Percentiles rank a stretch among this genome's conserved stretches.
These are phyloP conservation scores for Taxidea taxus DNA, from an alignment of 2,113 vertebrate species.

Conservation along the genomic window DNA sequence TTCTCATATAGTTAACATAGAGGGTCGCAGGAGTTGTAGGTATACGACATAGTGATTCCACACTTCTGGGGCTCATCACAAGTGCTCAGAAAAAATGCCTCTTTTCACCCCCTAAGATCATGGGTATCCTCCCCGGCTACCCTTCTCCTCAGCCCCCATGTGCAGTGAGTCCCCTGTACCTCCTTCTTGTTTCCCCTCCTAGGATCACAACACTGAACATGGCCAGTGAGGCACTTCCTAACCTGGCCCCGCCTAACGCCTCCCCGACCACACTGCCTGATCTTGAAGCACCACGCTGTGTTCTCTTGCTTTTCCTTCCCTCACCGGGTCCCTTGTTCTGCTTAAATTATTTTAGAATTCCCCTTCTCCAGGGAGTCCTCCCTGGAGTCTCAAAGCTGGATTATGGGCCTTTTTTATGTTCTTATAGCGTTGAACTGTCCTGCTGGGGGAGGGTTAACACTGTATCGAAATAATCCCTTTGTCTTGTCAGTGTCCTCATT, in stretches of 20 bases:
- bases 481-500: not conserved
- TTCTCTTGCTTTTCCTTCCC: not conserved
- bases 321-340: not conserved
- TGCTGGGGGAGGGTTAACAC: not conserved
- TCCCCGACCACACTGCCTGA: not conserved
- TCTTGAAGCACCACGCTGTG: not conserved
- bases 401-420: no score
- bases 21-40: not conserved
- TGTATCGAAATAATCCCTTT: not conserved
- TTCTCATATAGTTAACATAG: not conserved
- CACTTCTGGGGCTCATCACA: not conserved
- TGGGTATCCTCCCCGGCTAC: not conserved
- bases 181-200: not conserved
- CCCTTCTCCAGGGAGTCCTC: not conserved
- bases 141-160: not conserved
- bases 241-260: not conserved
- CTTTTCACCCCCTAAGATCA: not conserved
- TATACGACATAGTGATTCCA: not conserved
- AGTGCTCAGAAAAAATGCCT: not conserved
- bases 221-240: accelerated
- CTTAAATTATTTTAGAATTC: not conserved
- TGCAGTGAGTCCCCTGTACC: no score
- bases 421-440: not conserved
- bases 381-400: not conserved
- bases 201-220: accelerated